Percentiles rank a stretch among this genome's conserved stretches.
These are phyloP conservation scores for Nerophis ophidion DNA, from an alignment of 2,113 vertebrate species.

Conservation along the genomic window DNA sequence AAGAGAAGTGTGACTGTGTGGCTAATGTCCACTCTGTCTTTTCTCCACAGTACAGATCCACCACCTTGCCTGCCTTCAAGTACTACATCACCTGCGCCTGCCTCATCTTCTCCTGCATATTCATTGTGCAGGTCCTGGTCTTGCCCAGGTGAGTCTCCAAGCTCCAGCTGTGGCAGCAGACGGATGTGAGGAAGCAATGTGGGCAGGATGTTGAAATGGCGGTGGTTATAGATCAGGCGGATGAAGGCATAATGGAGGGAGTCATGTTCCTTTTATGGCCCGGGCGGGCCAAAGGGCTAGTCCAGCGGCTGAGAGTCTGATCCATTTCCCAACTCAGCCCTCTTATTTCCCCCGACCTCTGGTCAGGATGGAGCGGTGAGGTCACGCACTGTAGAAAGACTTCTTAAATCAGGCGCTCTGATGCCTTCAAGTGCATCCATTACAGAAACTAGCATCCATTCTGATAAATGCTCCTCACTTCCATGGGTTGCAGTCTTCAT, in stretches of 20 bases:
- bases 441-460: background rate
- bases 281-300: constrained; percentile 39
- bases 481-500: constrained; percentile 16
- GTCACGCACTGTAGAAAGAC: constrained; percentile 39
- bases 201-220: constrained; percentile 43
- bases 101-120: constrained; percentile 96
- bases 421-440: constrained; percentile 1
- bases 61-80: constrained; percentile 91
- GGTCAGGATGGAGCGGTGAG: constrained; percentile 34
- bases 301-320: constrained; percentile 39
- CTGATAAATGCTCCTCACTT: constrained; percentile 13
- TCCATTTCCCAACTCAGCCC: constrained; percentile 47
- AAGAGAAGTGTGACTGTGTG: background rate
- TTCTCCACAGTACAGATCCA: constrained; percentile 85
- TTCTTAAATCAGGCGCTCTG: constrained; percentile 22
- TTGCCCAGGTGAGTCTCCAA: constrained; percentile 87
- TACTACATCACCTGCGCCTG: constrained; percentile 95
- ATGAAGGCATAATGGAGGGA: constrained; percentile 39
- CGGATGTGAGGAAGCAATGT: constrained; percentile 38
- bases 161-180: constrained; percentile 33
- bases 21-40: background rate
- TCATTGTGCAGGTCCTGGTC: constrained; percentile 90
- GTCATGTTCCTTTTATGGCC: constrained; percentile 51
- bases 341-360: constrained; percentile 3
- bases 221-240: constrained; percentile 52